Evolutionary conservation across 2,113 vertebrate genomes (phyloP).

Genomic region (Apeltes quadracus): DNA sequence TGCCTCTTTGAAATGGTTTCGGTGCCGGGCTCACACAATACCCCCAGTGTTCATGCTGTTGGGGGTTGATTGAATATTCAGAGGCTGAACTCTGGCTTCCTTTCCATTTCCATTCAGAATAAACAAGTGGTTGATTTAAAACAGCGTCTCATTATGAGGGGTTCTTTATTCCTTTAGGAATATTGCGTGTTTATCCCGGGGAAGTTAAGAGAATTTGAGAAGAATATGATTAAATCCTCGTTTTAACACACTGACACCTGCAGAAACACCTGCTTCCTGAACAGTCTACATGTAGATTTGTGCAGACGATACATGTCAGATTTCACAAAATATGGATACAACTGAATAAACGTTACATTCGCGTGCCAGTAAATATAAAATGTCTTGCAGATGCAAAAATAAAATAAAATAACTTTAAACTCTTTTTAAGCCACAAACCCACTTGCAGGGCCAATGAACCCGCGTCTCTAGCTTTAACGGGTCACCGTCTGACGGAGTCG

Average conservation of each 20-base stretch:
- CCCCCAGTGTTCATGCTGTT: constrained; percentile 3
- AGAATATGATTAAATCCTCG: constrained; percentile 16
- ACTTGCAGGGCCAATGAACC: neutral
- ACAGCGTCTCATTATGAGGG: constrained; percentile 9
- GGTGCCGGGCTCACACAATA: neutral
- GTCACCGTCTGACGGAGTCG: neutral
- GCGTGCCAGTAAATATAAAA: neutral
- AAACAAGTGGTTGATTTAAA: constrained; percentile 46
- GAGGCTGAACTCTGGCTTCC: constrained; percentile 16
- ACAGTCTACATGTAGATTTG: neutral
- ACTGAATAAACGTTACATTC: neutral
- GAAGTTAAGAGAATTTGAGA: constrained; percentile 2
- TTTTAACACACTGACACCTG: constrained; percentile 13
- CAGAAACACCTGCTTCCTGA: neutral
- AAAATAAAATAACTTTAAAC: neutral
- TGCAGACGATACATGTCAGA: no score
- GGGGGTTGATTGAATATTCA: constrained; percentile 42
- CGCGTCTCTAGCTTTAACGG: neutral
- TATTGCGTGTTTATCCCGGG: neutral
- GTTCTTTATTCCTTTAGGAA: neutral
- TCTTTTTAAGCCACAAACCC: neutral
- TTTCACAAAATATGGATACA: neutral
- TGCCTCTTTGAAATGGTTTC: neutral
- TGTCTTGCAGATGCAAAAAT: neutral
- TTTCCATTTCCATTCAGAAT: constrained; percentile 24